Conservation (phyloP, 2,113 vertebrate genomes). For the Mionectes macconnelli region DNA sequence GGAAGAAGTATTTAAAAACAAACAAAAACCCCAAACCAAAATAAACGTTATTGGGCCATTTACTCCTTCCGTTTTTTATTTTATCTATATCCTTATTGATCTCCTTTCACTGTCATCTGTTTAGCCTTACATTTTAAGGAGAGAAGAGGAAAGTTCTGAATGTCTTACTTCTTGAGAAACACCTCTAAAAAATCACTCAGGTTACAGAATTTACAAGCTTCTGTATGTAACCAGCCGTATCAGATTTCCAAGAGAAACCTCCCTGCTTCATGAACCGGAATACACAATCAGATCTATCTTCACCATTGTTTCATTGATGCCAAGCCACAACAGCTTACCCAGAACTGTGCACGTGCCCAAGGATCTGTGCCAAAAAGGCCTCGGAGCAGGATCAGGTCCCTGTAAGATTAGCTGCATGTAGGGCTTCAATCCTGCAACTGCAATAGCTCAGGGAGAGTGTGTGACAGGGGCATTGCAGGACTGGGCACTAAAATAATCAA, state of each 20-base stretch:
- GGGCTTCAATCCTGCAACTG: background rate
- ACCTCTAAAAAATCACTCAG: background rate
- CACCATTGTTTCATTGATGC: background rate
- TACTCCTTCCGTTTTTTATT: background rate
- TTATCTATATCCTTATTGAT: background rate
- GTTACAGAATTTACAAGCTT: background rate
- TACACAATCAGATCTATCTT: background rate
- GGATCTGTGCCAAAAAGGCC: background rate
- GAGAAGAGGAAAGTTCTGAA: background rate
- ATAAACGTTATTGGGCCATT: background rate
- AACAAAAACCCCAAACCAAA: background rate
- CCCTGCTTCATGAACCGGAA: background rate
- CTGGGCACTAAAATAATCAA: background rate
- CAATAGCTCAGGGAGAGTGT: background rate
- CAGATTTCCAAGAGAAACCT: background rate
- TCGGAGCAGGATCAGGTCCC: background rate
- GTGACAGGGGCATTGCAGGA: background rate
- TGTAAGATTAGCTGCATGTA: background rate
- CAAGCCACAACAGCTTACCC: conserved; percentile 13
- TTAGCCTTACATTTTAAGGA: background rate
- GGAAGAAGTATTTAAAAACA: background rate
- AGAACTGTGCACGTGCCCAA: background rate
- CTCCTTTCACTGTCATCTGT: background rate
- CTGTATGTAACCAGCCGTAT: background rate
- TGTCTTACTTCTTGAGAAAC: background rate